Evolutionary conservation across 2,113 vertebrate genomes (phyloP).

Genomic region (Ancistrus triradiatus): DNA sequence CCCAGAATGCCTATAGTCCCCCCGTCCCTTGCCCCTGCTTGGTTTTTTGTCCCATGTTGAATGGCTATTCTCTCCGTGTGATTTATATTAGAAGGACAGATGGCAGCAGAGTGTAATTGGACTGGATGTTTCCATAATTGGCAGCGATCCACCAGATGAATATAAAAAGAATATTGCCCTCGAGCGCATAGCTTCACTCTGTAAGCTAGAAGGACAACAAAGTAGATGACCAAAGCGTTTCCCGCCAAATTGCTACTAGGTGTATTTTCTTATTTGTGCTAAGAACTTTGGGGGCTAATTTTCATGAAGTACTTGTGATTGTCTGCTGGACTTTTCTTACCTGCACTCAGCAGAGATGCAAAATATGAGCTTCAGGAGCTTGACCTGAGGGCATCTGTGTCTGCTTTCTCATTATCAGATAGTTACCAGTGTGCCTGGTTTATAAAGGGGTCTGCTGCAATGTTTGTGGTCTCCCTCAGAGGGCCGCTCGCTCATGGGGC

Average conservation of each 20-base stretch:
- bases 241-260: too few species aligned
- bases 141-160: slow-evolving; percentile 49
- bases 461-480: slow-evolving; percentile 60
- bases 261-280: neutral
- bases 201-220: slow-evolving; percentile 4
- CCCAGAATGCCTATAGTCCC: slow-evolving; percentile 82
- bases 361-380: slow-evolving; percentile 32
- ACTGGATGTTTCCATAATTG: slow-evolving; percentile 61
- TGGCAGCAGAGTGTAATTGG: slow-evolving; percentile 78
- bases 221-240: too few species aligned
- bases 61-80: slow-evolving; percentile 58
- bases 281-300: slow-evolving; percentile 16
- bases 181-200: slow-evolving; percentile 40
- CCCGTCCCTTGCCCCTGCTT: slow-evolving; percentile 44
- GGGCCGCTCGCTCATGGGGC: slow-evolving; percentile 66
- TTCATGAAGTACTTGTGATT: too few species aligned
- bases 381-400: slow-evolving; percentile 48
- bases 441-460: slow-evolving; percentile 46
- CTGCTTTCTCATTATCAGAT: slow-evolving; percentile 54
- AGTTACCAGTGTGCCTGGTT: slow-evolving; percentile 54
- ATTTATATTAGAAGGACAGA: slow-evolving; percentile 75
- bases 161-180: slow-evolving; percentile 34
- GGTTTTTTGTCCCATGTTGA: slow-evolving; percentile 70
- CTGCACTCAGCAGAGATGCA: slow-evolving; percentile 19
- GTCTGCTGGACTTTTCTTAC: slow-evolving; percentile 26